Conservation (phyloP, 2,797 vertebrate genomes). For the Peromyscus aztecus region DNA sequence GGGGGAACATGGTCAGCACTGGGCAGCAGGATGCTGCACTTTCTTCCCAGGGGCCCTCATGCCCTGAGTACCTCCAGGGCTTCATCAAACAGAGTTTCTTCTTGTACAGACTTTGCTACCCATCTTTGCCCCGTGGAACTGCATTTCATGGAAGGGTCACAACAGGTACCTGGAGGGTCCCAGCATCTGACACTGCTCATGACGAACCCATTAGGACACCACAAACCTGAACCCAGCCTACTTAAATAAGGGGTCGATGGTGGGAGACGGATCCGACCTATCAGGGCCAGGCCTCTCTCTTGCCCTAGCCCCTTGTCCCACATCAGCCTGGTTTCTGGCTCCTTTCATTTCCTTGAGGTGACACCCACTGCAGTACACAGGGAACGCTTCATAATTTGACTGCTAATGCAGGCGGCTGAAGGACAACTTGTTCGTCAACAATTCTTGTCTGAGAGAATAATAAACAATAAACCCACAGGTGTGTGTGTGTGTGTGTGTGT, state of each 20-base stretch:
- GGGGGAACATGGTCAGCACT: fast-evolving
- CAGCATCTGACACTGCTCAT: fast-evolving
- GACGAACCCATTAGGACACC: background rate
- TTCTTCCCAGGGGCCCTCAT: fast-evolving
- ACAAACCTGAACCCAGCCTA: background rate
- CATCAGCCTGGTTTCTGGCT: fast-evolving
- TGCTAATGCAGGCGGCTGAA: background rate
- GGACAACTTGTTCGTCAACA: background rate
- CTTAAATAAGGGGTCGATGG: fast-evolving
- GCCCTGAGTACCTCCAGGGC: background rate
- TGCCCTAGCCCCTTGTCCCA: fast-evolving
- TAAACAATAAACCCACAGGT: background rate
- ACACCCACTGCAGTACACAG: background rate
- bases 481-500: background rate
- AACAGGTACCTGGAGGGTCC: no score
- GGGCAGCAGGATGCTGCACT: background rate
- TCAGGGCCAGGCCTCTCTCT: background rate
- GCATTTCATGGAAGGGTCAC: background rate
- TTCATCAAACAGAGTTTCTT: background rate
- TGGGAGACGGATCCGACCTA: fast-evolving
- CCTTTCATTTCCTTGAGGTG: background rate
- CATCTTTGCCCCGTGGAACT: background rate
- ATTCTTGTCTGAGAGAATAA: background rate
- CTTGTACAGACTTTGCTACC: background rate
- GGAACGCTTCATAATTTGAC: background rate